phyloP scores from a whole-genome alignment of 2,113 vertebrate species.

The Charadrius vociferus region DNA sequence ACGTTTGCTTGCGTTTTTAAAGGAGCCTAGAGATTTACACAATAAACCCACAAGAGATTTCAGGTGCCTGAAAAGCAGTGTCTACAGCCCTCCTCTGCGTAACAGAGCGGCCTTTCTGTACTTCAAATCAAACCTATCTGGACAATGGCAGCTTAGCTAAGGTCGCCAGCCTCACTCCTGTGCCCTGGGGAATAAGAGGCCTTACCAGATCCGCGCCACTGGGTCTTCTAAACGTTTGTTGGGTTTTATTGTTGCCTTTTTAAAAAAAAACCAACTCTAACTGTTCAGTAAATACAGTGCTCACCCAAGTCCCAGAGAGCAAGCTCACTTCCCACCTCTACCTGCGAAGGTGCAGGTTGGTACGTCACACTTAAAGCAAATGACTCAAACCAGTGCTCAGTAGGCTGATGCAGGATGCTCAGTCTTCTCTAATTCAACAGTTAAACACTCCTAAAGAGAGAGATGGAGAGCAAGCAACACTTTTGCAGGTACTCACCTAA shows the following conservation, averaged over 20 bases:
- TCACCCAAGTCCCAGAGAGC: background rate
- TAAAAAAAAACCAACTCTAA: background rate
- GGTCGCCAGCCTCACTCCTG: fast-evolving
- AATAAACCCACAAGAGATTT: background rate
- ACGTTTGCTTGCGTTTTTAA: background rate
- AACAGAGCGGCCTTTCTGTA: background rate
- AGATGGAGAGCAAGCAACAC: background rate
- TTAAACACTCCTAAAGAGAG: background rate
- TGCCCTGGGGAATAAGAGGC: background rate
- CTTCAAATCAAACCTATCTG: background rate
- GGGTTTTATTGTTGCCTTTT: background rate
- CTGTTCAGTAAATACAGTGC: background rate
- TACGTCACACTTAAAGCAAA: background rate
- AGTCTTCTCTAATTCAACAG: background rate
- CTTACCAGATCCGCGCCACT: background rate
- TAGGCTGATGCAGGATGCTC: background rate
- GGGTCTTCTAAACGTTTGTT: background rate
- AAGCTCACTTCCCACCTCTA: background rate
- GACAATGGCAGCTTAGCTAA: background rate
- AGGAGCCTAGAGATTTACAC: background rate
- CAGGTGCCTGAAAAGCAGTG: background rate
- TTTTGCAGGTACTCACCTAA: background rate
- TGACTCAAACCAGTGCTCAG: background rate
- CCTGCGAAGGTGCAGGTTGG: background rate
- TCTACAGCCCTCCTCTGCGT: background rate